These are phyloP conservation scores for Champsocephalus gunnari DNA, from an alignment of 2,797 vertebrate genomes.

Conservation along the genomic window DNA sequence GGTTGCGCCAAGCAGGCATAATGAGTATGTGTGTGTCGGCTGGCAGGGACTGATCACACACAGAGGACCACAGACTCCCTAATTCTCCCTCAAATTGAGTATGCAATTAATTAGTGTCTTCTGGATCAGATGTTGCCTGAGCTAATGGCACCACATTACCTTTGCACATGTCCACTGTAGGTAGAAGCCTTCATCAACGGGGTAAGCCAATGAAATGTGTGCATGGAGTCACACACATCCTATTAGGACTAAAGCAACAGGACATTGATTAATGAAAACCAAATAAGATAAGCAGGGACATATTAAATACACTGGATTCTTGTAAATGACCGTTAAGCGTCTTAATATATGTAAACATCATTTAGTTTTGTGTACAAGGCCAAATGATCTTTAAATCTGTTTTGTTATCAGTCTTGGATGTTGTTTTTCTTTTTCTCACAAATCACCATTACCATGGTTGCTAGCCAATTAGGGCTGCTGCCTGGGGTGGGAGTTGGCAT, in stretches of 20 bases:
- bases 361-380: slow-evolving; percentile 1
- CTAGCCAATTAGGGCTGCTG: slow-evolving; percentile 54
- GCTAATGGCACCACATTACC: too few relatives aligned
- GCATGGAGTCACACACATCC: too few relatives aligned
- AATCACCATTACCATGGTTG: slow-evolving; percentile 40
- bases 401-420: background rate
- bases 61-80: slow-evolving; percentile 13
- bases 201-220: too few relatives aligned
- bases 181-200: too few relatives aligned
- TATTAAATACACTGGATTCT: slow-evolving; percentile 28
- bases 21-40: slow-evolving; percentile 30
- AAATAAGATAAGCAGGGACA: slow-evolving; percentile 15
- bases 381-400: too few relatives aligned
- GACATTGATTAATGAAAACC: slow-evolving; percentile 33
- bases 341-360: slow-evolving; percentile 19
- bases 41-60: slow-evolving; percentile 30
- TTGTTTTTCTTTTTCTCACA: slow-evolving; percentile 10
- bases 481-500: slow-evolving; percentile 60
- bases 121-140: too few relatives aligned
- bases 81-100: background rate
- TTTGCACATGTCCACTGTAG: too few relatives aligned
- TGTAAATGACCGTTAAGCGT: slow-evolving; percentile 33
- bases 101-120: too few relatives aligned
- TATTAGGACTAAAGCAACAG: slow-evolving; percentile 7
- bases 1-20: slow-evolving; percentile 25